Conservation (phyloP, 2,888 invertebrate genomes). For the Beris morrisii region DNA sequence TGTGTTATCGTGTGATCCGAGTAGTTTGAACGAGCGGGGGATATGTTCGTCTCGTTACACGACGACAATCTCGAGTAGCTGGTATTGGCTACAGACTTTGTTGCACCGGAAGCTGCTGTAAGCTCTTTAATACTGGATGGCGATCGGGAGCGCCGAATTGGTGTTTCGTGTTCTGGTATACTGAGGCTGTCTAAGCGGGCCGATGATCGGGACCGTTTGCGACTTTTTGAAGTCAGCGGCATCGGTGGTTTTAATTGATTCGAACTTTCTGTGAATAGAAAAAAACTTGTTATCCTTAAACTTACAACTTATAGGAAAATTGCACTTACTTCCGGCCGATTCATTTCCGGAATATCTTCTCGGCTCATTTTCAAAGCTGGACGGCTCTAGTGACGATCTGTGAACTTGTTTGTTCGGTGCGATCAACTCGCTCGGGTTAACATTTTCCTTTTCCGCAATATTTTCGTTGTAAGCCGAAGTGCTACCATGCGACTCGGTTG, state of each 20-base stretch:
- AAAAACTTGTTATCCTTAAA: too few species aligned
- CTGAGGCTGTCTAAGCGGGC: constrained; percentile 1
- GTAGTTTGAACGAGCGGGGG: constrained; percentile 12
- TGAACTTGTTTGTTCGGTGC: background rate
- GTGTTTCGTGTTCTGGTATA: background rate
- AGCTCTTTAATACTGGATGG: constrained; percentile 20
- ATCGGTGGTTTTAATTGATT: background rate
- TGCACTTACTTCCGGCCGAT: too few species aligned
- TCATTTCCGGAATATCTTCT: too few species aligned
- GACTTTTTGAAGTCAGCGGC: background rate
- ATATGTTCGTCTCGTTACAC: constrained; percentile 1
- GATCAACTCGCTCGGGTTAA: background rate
- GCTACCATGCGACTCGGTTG: background rate
- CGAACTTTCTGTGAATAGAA: too few species aligned
- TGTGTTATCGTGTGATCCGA: constrained; percentile 23
- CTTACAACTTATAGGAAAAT: too few species aligned
- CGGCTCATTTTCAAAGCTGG: too few species aligned
- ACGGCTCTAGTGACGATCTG: too few species aligned
- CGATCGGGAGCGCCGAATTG: constrained; percentile 13
- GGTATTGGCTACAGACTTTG: constrained; percentile 33
- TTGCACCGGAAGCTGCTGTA: constrained; percentile 5
- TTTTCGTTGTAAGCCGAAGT: background rate
- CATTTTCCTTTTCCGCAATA: constrained; percentile 4
- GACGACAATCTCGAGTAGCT: constrained; percentile 30
- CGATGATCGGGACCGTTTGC: constrained; percentile 27